Evolutionary conservation across 2,113 vertebrate genomes (phyloP), one percentile per base, ranked within the genome.

Genomic region (Oostethus manadensis): DNA sequence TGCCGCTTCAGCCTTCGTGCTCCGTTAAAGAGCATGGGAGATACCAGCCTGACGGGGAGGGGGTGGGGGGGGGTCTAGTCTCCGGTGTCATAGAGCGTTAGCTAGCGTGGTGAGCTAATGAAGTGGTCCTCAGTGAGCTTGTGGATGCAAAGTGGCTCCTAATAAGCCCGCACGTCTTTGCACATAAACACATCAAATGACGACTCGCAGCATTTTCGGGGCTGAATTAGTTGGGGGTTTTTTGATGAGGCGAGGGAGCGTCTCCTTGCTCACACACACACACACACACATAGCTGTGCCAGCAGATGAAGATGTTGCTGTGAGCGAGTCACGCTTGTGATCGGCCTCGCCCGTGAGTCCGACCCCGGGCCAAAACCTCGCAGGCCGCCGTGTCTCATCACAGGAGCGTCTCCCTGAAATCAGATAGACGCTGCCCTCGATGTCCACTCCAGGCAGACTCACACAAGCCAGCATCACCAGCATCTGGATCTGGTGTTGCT

Each of bases 311-410:
- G 78, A 81, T 77, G 73, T 77, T 79, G 83, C 82, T 86, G 53
- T 75, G 71, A 86, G 82, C 83, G 40, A 80, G 76, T 79, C 81
- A 66, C 56, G 81, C 76, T 81, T 83, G 82, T 84, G 78, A 82
- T 70, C 71, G 74, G 78, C 76, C 66, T 71, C 76, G 73, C 55
- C 40, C 81, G 81, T 83, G 62, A n/a, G 55, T 66, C 80, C 79
- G 82, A 78, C 82, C 80, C 56, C 51, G 22, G 60, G 80, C 81
- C 76, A 77, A 8, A 42, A 68, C 68, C 72, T 59, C 76, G 0
- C 69, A 68, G 57, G 72, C 68, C 33, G 60, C 83, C 53, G 65
- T 73, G 82, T 87, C 85, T 79, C 75, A 70, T 86, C 78, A 56
- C 75, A 74, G 78, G 76, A 79, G 75, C 74, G 48, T 79, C 64